A percentile compares a stretch with the other conserved stretches of the same genome.
Evolutionary conservation across 2,888 invertebrate genomes (phyloP).

Genomic region (Drosophila ustulata): DNA sequence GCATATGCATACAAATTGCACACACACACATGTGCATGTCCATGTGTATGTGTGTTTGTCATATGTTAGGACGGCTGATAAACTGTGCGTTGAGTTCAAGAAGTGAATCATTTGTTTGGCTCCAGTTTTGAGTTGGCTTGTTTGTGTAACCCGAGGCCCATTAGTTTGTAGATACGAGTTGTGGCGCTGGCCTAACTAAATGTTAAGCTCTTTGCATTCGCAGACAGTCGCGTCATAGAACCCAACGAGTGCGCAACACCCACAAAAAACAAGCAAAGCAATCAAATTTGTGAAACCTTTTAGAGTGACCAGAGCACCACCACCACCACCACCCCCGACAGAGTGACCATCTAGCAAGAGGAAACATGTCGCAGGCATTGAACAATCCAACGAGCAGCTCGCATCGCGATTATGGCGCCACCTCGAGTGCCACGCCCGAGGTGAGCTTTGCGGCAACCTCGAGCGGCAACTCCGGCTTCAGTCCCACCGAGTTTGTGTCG

Average conservation of each 20-base stretch:
- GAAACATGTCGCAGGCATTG: slow-evolving; percentile 68
- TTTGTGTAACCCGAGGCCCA: slow-evolving; percentile 55
- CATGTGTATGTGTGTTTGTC: slow-evolving; percentile 40
- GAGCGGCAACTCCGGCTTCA: slow-evolving; percentile 86
- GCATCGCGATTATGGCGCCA: slow-evolving; percentile 83
- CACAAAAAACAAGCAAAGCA: slow-evolving; percentile 27
- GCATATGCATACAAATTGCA: neutral
- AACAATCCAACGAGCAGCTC: slow-evolving; percentile 71
- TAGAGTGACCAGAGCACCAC: slow-evolving; percentile 22
- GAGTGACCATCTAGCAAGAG: slow-evolving; percentile 5
- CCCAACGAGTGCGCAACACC: slow-evolving; percentile 40
- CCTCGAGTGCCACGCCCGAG: slow-evolving; percentile 86
- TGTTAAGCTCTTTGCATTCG: slow-evolving; percentile 46
- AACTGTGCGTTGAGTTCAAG: slow-evolving; percentile 44
- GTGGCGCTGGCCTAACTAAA: slow-evolving; percentile 46
- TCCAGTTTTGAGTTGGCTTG: slow-evolving; percentile 49
- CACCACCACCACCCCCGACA: neutral
- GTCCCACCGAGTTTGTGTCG: slow-evolving; percentile 91
- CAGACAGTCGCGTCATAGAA: slow-evolving; percentile 52
- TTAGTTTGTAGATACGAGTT: slow-evolving; percentile 51
- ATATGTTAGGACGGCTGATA: slow-evolving; percentile 60
- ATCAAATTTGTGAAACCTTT: neutral
- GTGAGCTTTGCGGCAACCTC: slow-evolving; percentile 87
- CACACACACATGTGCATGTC: slow-evolving; percentile 3
- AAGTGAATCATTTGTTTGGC: slow-evolving; percentile 74